These are phyloP conservation scores for Tiaroga cobitis DNA, from an alignment of 2,797 vertebrate species.

Conservation along the genomic window DNA sequence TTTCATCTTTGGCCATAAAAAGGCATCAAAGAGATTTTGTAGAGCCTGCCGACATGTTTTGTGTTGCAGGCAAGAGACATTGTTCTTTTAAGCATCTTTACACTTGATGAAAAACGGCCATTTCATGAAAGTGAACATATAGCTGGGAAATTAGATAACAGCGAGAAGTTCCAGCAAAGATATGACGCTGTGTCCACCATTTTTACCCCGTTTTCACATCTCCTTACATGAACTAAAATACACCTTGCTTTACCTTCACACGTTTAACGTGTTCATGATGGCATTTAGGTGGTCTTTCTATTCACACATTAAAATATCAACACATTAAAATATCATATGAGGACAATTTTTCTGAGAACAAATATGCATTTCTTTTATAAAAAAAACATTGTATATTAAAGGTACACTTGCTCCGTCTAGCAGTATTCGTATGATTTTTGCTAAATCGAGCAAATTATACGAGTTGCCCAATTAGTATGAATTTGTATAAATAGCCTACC, in stretches of 20 bases:
- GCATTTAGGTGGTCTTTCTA: background rate
- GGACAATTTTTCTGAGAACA: too few species aligned
- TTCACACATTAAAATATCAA: background rate
- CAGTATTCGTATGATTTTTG: too few species aligned
- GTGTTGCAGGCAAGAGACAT: slow-evolving; percentile 4
- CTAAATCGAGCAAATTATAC: too few species aligned
- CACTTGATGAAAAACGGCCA: slow-evolving; percentile 24
- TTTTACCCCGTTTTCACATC: background rate
- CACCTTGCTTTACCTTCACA: background rate
- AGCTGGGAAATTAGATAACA: slow-evolving; percentile 28
- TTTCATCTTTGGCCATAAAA: slow-evolving; percentile 64
- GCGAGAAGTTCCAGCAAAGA: background rate
- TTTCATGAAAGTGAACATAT: slow-evolving; percentile 33
- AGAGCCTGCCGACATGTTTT: slow-evolving; percentile 49
- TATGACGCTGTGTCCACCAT: background rate
- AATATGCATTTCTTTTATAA: too few species aligned
- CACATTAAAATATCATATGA: too few species aligned
- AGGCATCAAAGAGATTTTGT: slow-evolving; percentile 68
- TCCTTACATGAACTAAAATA: background rate
- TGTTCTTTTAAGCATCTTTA: slow-evolving; percentile 39
- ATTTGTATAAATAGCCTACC: too few species aligned
- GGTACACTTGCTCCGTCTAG: too few species aligned
- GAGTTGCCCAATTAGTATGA: too few species aligned
- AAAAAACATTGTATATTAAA: too few species aligned
- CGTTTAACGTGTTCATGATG: background rate